phyloP scores from a whole-genome alignment of 92 coral and sea anemone genomes.

The Zoanthus gigantus region DNA sequence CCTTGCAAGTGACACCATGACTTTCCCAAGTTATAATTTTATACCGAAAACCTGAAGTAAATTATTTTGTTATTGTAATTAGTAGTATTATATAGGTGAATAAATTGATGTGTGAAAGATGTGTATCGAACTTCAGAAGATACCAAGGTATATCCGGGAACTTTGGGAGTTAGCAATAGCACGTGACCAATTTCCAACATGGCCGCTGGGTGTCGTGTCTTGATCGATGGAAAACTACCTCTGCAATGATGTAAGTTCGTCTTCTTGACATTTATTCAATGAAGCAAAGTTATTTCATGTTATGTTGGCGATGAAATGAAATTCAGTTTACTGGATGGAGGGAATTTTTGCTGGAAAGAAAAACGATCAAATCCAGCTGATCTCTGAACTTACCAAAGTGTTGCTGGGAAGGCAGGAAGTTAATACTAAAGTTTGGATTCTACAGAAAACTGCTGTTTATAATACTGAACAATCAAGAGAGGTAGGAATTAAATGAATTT shows the following conservation, averaged over 20 bases:
- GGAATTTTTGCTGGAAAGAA: slow-evolving; percentile 15
- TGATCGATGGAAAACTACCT: slow-evolving; percentile 37
- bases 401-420: slow-evolving; percentile 44
- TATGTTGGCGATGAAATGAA: slow-evolving; percentile 33
- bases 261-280: neutral
- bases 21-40: no score
- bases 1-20: no score
- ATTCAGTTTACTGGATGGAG: slow-evolving; percentile 35
- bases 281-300: slow-evolving; percentile 8
- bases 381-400: slow-evolving; percentile 30
- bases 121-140: no score
- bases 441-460: neutral
- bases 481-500: slow-evolving; percentile 1
- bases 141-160: slow-evolving; percentile 23
- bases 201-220: slow-evolving; percentile 69
- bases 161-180: slow-evolving; percentile 45
- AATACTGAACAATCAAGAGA: neutral
- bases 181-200: slow-evolving; percentile 74
- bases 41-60: no score
- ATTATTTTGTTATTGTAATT: no score
- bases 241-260: slow-evolving; percentile 8
- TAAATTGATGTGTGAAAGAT: no score
- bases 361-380: slow-evolving; percentile 11
- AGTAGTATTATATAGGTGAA: no score
- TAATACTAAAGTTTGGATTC: neutral